Evolutionary conservation across 2,888 invertebrate species (phyloP).

Genomic region (Acrocyrtus sp.): DNA sequence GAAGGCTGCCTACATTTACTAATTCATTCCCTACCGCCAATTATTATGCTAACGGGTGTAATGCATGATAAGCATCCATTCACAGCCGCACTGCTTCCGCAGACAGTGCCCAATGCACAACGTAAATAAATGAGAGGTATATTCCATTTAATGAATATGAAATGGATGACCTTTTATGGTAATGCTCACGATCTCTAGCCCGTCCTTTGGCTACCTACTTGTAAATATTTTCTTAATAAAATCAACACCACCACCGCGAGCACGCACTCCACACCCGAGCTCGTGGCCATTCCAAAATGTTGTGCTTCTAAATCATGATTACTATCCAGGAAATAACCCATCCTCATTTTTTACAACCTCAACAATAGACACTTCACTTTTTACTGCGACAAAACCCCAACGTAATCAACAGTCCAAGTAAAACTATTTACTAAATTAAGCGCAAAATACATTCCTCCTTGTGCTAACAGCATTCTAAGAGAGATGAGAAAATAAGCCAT

Average conservation of each 20-base stretch:
- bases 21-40: background rate
- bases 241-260: background rate
- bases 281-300: background rate
- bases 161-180: conserved; percentile 25
- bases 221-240: too few relatives aligned
- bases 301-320: conserved; percentile 6
- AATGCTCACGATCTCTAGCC: too few relatives aligned
- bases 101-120: background rate
- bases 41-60: background rate
- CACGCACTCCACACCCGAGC: background rate
- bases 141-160: conserved; percentile 10
- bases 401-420: too few relatives aligned
- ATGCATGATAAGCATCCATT: background rate
- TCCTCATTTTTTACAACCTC: too few relatives aligned
- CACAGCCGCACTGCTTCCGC: conserved; percentile 1
- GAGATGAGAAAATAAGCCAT: conserved; percentile 4
- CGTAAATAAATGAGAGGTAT: background rate
- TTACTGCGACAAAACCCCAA: too few relatives aligned
- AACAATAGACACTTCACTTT: too few relatives aligned
- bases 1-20: background rate
- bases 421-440: too few relatives aligned
- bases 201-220: conserved; percentile 10
- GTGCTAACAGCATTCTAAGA: background rate
- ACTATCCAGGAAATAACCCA: conserved; percentile 16
- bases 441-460: too few relatives aligned